Percentiles rank a stretch among this genome's conserved stretches.
phyloP scores from a whole-genome alignment of 2,797 vertebrate genomes.

The Champsocephalus gunnari region DNA sequence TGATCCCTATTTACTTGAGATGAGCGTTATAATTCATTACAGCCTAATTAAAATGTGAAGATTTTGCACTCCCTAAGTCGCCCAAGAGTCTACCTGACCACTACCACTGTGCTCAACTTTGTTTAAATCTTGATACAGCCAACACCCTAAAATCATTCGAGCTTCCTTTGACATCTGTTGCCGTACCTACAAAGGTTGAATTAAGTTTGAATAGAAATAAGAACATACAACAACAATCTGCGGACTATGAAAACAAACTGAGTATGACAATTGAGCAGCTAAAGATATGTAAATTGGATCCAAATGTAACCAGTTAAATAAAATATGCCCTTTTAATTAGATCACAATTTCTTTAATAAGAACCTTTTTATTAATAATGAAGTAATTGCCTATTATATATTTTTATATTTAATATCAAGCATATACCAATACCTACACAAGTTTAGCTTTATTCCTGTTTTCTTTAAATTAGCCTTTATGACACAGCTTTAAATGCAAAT shows the following conservation, averaged over 20 bases:
- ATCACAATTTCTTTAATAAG: not conserved
- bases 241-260: not conserved
- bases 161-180: slow-evolving; percentile 24
- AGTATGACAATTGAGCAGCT: slow-evolving; percentile 3
- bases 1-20: not conserved
- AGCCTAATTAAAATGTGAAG: slow-evolving; percentile 5
- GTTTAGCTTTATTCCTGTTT: slow-evolving; percentile 1
- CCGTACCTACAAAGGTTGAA: slow-evolving; percentile 13
- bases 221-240: not conserved
- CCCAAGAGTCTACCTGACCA: slow-evolving; percentile 23
- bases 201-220: slow-evolving; percentile 5
- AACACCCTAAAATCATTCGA: slow-evolving; percentile 7
- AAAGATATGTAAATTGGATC: not conserved
- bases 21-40: not conserved
- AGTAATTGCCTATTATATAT: too few relatives aligned
- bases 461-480: not conserved
- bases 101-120: slow-evolving; percentile 20
- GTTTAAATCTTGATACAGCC: slow-evolving; percentile 21
- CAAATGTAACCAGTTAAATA: not conserved
- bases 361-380: not conserved
- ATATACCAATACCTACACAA: not conserved
- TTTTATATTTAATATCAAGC: too few relatives aligned
- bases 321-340: not conserved
- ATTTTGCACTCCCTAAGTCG: slow-evolving; percentile 1
- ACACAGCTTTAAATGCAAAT: slow-evolving; percentile 12